phyloP scores from a whole-genome alignment of 2,888 invertebrate species.

The Dryococelus australis region DNA sequence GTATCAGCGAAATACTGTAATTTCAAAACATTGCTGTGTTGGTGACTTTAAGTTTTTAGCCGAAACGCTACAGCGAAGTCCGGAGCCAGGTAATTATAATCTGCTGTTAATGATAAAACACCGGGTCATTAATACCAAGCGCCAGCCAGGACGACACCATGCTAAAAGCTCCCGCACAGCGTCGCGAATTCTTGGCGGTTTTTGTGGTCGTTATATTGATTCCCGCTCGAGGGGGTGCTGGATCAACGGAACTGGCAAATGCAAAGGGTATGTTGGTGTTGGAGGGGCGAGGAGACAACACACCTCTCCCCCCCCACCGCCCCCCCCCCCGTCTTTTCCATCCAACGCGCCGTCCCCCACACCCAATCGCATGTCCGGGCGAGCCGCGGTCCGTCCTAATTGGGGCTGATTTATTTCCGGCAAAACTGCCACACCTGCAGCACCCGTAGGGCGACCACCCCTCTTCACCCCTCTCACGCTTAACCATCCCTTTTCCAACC shows the following conservation, averaged over 20 bases:
- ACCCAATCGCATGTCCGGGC: not conserved
- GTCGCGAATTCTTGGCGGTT: not conserved
- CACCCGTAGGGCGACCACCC: not conserved
- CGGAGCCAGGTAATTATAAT: too few species aligned
- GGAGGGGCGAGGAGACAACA: not conserved
- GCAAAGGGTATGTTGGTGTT: not conserved
- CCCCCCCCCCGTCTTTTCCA: not conserved
- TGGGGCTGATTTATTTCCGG: constrained; percentile 10
- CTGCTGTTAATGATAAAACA: too few species aligned
- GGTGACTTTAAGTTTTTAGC: too few species aligned
- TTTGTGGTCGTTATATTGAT: not conserved
- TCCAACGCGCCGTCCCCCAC: not conserved
- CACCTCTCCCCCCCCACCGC: not conserved
- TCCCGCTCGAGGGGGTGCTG: not conserved
- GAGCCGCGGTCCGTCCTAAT: not conserved
- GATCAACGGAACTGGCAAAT: not conserved
- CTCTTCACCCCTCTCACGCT: too few species aligned
- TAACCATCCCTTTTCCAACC: not conserved
- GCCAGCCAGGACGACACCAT: too few species aligned
- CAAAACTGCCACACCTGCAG: not conserved
- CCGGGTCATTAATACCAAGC: too few species aligned
- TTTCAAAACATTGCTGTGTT: too few species aligned
- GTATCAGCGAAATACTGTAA: too few species aligned
- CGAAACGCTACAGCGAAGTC: too few species aligned
- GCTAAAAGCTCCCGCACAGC: not conserved